Base-by-base conservation (phyloP, 2,888 invertebrate species). In the Drosophila nr. perissopoda region DNA sequence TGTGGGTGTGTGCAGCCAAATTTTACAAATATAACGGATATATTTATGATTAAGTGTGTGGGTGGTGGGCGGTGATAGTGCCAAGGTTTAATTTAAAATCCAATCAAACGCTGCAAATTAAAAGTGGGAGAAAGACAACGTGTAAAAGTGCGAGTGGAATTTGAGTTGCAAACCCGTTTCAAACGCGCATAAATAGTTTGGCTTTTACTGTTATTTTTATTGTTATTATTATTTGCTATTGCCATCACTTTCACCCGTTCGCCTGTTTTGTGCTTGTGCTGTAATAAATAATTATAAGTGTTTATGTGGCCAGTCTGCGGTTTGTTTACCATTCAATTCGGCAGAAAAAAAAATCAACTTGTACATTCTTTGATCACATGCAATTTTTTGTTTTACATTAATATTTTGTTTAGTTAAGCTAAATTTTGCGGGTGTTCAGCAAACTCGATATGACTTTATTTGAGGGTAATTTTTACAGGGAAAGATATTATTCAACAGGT, bases 401-500 rank as follows among this genome's bases (percentile, higher is more conserved):
- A 31, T 18, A 33, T 65, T 64, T 11, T 42, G 74, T 58, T 54
- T 34, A 45, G 65, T 40, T 51, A 53, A 61, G 69, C 76, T 40
- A n/a, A 33, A 72, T 66, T 27, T 42, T 57, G 4, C 18, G 10
- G 45, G 53, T 27, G 42, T n/a, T 73, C 51, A 62, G 61, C 61
- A 61, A 73, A 42, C 56, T 38, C 48, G 84, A 89, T 87, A 83
- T 76, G 80, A 82, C 78, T 80, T 53, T 25, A 25, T 21, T 54
- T 31, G 16, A 34, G 27, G 11, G 34, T 16, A 33, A 18, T 27
- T n/a, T 5, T 1, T 1, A 2, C 38, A 7, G 21, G 38, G 38
- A 27, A 10, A n/a, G 48, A n/a, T 21, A 4, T 29, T 54, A 36
- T 27, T 36, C 29, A 57, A 58, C 62, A 52, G 34, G 67, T 63